Conservation (phyloP, 2,797 vertebrate species). For the Lacerta agilis region DNA sequence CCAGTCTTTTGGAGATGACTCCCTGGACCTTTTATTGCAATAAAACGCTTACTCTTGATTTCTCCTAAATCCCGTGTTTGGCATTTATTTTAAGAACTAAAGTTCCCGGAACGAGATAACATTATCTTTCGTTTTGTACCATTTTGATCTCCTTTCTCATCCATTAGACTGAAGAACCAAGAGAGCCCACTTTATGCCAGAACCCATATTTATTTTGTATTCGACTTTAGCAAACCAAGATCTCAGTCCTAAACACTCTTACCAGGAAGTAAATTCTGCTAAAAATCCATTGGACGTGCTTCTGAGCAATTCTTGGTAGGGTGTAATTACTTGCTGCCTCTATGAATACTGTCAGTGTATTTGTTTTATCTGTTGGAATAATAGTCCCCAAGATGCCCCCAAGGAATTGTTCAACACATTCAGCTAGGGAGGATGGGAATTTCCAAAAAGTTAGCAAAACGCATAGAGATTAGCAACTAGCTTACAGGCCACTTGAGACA, state of each 20-base stretch:
- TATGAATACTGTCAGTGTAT: neutral
- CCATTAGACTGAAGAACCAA: neutral
- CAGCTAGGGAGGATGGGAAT: neutral
- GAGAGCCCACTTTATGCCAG: neutral
- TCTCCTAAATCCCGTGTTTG: too few relatives aligned
- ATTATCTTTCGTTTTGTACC: too few relatives aligned
- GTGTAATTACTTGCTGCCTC: neutral
- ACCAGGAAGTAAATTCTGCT: neutral
- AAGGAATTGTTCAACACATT: conserved; percentile 5
- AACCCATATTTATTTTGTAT: neutral
- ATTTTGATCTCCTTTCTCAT: neutral
- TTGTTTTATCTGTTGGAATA: conserved; percentile 32
- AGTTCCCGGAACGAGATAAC: too few relatives aligned
- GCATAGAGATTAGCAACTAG: neutral
- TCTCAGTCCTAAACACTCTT: neutral
- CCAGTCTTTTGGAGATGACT: too few relatives aligned
- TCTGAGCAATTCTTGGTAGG: neutral
- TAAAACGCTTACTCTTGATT: too few relatives aligned
- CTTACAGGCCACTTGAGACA: neutral
- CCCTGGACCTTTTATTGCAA: too few relatives aligned
- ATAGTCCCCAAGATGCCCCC: neutral
- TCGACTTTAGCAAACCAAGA: neutral
- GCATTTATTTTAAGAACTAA: too few relatives aligned
- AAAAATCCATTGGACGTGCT: neutral
- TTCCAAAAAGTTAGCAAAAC: conserved; percentile 32